Evolutionary conservation across 2,113 vertebrate genomes (phyloP).

Genomic region (Onychostoma macrolepis): DNA sequence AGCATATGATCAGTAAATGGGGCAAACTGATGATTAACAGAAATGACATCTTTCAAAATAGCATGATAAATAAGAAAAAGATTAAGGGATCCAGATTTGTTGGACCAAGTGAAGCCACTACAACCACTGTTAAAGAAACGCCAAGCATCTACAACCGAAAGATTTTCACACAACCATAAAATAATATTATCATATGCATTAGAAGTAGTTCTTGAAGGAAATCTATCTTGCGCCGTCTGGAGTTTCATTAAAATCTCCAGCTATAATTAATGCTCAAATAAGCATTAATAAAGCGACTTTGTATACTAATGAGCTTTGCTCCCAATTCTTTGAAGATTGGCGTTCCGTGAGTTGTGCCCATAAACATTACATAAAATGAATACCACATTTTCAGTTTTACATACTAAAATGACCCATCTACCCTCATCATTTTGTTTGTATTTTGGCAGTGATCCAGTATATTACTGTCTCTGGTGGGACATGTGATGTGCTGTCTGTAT

Average conservation of each 20-base stretch:
- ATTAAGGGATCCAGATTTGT: neutral
- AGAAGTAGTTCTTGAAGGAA: neutral
- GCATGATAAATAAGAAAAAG: neutral
- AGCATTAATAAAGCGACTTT: neutral
- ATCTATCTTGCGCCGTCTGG: neutral
- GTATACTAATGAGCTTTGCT: neutral
- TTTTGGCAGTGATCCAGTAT: too few species aligned
- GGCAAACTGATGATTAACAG: neutral
- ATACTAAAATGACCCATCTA: neutral
- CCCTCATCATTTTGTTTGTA: too few species aligned
- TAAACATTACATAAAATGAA: neutral
- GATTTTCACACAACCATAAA: neutral
- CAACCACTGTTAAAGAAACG: neutral
- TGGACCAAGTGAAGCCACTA: neutral
- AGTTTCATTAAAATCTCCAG: neutral
- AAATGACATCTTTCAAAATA: neutral
- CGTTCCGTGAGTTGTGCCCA: too few species aligned
- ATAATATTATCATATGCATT: neutral
- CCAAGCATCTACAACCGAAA: neutral
- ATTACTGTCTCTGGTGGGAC: too few species aligned
- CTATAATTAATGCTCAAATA: slow-evolving; percentile 10
- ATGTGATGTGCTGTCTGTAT: too few species aligned
- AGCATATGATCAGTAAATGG: neutral
- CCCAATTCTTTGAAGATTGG: neutral
- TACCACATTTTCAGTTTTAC: neutral